phyloP scores from a whole-genome alignment of 2,888 invertebrate species.

The Ptilodon capucinus region DNA sequence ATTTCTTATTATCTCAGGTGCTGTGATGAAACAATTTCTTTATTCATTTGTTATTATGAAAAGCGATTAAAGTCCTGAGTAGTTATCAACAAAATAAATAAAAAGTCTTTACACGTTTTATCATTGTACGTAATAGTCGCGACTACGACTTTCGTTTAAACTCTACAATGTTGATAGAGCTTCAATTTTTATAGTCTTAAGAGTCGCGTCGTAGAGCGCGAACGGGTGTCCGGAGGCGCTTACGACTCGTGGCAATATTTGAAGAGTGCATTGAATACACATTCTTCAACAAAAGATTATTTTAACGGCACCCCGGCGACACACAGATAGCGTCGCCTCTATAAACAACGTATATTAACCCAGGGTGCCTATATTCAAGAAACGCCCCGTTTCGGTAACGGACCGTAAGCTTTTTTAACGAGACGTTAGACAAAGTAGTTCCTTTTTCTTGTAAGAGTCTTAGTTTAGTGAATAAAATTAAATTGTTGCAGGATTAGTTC shows the following conservation, averaged over 20 bases:
- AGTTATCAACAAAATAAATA: not conserved
- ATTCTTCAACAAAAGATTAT: conserved; percentile 42
- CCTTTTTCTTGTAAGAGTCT: no score
- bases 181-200: conserved; percentile 38
- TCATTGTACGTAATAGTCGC: not conserved
- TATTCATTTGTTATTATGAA: no score
- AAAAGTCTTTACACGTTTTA: not conserved
- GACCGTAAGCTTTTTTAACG: no score
- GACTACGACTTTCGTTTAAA: conserved; percentile 7
- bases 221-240: conserved; percentile 39
- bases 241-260: conserved; percentile 52
- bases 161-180: conserved; percentile 34
- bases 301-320: conserved; percentile 34
- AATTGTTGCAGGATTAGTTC: no score
- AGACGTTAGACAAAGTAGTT: no score
- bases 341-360: no score
- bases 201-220: conserved; percentile 16
- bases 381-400: no score
- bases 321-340: conserved; percentile 25
- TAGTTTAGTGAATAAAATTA: no score
- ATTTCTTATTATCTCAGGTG: no score
- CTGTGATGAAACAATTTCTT: no score
- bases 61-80: not conserved
- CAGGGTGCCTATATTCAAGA: no score
- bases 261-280: conserved; percentile 42